phyloP scores from a whole-genome alignment of 1,140 invertebrate species.

The Wasmannia auropunctata region DNA sequence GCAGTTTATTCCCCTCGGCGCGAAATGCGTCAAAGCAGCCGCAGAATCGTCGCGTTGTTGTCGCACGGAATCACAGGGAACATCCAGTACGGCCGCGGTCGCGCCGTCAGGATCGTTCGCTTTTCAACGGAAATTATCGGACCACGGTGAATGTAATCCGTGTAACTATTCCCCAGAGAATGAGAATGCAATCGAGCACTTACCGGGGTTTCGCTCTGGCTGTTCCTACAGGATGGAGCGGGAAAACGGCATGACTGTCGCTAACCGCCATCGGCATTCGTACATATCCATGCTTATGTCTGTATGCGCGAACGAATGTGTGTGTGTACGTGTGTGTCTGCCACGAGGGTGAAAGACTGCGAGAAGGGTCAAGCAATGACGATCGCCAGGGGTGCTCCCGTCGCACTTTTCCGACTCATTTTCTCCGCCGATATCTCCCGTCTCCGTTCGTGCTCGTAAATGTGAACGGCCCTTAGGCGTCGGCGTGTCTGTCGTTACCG shows the following conservation, averaged over 20 bases:
- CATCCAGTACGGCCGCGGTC: not conserved
- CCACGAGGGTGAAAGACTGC: slow-evolving; percentile 56
- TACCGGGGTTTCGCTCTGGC: slow-evolving; percentile 70
- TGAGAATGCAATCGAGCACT: slow-evolving; percentile 76
- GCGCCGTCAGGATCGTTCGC: slow-evolving; percentile 54
- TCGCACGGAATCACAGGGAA: slow-evolving; percentile 39
- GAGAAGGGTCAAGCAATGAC: slow-evolving; percentile 75
- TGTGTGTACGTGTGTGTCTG: not conserved
- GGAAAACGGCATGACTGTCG: slow-evolving; percentile 51
- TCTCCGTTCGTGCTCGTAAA: slow-evolving; percentile 76
- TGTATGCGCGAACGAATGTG: not conserved
- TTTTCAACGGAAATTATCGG: slow-evolving; percentile 79
- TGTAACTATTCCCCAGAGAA: slow-evolving; percentile 79
- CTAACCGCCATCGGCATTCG: slow-evolving; percentile 57
- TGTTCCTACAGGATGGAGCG: slow-evolving; percentile 39
- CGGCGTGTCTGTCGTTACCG: slow-evolving; percentile 72
- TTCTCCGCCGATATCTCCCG: slow-evolving; percentile 76
- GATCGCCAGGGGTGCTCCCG: slow-evolving; percentile 73
- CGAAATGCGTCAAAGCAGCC: slow-evolving; percentile 42
- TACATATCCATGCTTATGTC: not conserved
- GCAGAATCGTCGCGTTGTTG: slow-evolving; percentile 2
- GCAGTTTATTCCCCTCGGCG: slow-evolving; percentile 54
- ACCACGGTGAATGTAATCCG: slow-evolving; percentile 75
- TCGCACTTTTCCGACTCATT: slow-evolving; percentile 80
- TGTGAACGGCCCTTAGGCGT: slow-evolving; percentile 80